phyloP scores from a whole-genome alignment of 2,113 vertebrate species.

The Epinephelus moara region DNA sequence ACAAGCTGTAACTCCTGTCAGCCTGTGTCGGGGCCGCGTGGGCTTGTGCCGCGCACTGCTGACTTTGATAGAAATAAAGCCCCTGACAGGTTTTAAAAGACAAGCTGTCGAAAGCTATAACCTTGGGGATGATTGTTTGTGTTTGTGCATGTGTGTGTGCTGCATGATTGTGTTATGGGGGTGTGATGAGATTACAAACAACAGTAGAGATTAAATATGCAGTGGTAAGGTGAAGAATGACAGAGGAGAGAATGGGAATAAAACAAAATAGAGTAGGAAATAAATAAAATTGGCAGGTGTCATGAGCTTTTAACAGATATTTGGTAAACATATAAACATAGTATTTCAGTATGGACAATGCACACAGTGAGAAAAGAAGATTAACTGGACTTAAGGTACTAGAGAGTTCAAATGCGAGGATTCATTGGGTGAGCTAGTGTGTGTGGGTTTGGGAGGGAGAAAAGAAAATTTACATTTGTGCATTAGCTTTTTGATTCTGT shows the following conservation, averaged over 20 bases:
- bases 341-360: background rate
- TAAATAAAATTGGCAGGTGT: slow-evolving; percentile 3
- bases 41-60: slow-evolving; percentile 53
- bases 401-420: slow-evolving; percentile 29
- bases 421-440: slow-evolving; percentile 23
- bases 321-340: background rate
- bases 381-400: slow-evolving; percentile 5
- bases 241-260: background rate
- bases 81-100: slow-evolving; percentile 82
- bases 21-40: slow-evolving; percentile 38
- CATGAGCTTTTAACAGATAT: slow-evolving; percentile 17
- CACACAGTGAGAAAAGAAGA: slow-evolving; percentile 7
- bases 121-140: slow-evolving; percentile 76
- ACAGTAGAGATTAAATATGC: slow-evolving; percentile 46
- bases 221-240: slow-evolving; percentile 37
- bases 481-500: slow-evolving; percentile 37
- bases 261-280: background rate
- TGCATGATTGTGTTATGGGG: slow-evolving; percentile 49
- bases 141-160: slow-evolving; percentile 23
- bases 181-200: slow-evolving; percentile 54
- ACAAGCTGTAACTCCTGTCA: slow-evolving; percentile 72
- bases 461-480: slow-evolving; percentile 50
- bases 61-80: slow-evolving; percentile 82
- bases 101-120: slow-evolving; percentile 78
- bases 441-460: slow-evolving; percentile 38